These are phyloP conservation scores for Homarus gammarus DNA, from an alignment of 2,888 invertebrate genomes.

Conservation along the genomic window DNA sequence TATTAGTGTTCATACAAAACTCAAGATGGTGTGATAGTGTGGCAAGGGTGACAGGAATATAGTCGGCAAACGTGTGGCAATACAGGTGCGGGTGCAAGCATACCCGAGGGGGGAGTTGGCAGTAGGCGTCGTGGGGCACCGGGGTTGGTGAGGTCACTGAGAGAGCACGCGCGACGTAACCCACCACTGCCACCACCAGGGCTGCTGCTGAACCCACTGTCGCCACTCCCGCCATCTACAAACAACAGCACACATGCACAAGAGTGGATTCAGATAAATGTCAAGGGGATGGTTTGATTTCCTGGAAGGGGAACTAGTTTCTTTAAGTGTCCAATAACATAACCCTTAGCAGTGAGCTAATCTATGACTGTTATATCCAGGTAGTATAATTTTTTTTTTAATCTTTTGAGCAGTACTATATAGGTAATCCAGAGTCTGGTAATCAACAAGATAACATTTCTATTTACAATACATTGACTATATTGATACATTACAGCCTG, in stretches of 20 bases:
- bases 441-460: neutral
- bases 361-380: neutral
- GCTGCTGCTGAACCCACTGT: constrained; percentile 75
- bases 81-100: constrained; percentile 54
- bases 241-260: constrained; percentile 64
- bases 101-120: constrained; percentile 82
- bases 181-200: constrained; percentile 79
- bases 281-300: neutral
- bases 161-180: constrained; percentile 89
- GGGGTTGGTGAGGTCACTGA: constrained; percentile 85
- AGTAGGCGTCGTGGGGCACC: constrained; percentile 82
- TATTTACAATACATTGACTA: neutral
- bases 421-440: neutral
- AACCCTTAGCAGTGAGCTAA: neutral
- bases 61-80: neutral
- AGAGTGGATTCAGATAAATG: constrained; percentile 60
- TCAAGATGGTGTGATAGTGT: neutral
- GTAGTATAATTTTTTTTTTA: neutral
- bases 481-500: constrained; percentile 31
- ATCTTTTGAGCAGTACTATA: too few relatives aligned
- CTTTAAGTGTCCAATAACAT: neutral
- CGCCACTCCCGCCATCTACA: constrained; percentile 75
- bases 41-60: neutral
- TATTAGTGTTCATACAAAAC: too few relatives aligned
- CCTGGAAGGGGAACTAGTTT: neutral